phyloP scores from a whole-genome alignment of 2,797 vertebrate species.

The Chaunax sp. region DNA sequence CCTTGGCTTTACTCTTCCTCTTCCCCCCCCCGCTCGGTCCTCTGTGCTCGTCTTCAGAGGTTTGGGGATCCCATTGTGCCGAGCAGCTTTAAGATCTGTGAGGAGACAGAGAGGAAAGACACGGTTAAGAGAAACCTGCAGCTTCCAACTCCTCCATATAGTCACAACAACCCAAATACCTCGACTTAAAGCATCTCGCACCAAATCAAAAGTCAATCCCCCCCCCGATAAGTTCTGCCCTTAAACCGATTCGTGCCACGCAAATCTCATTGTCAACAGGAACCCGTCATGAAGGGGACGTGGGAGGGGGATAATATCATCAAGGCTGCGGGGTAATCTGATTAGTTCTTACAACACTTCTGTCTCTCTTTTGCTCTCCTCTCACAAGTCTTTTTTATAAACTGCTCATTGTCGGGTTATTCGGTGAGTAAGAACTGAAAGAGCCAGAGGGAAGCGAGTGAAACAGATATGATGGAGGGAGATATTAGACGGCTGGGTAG shows the following conservation, averaged over 20 bases:
- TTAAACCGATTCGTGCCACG: constrained; percentile 14
- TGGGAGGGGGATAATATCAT: constrained; percentile 2
- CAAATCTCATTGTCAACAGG: constrained; percentile 40
- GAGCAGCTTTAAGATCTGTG: constrained; percentile 70
- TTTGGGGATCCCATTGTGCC: constrained; percentile 67
- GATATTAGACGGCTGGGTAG: background rate
- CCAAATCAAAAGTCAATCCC: constrained; percentile 38
- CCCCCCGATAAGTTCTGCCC: constrained; percentile 13
- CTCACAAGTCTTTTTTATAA: background rate
- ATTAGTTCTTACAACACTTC: constrained; percentile 60
- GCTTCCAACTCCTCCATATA: too few relatives aligned
- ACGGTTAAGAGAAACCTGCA: constrained; percentile 20
- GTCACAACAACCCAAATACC: constrained; percentile 16
- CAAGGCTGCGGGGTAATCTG: constrained; percentile 65
- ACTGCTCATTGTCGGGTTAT: constrained; percentile 11
- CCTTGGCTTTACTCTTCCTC: constrained; percentile 33
- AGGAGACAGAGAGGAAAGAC: constrained; percentile 30
- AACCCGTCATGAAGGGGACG: constrained; percentile 1
- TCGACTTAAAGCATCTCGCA: constrained; percentile 14
- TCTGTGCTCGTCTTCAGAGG: constrained; percentile 70
- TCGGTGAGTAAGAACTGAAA: background rate
- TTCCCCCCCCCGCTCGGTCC: constrained; percentile 39
- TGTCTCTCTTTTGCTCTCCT: constrained; percentile 30
- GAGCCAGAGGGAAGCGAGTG: constrained; percentile 12
- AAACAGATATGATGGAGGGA: constrained; percentile 4